Evolutionary conservation across 1,140 invertebrate species (phyloP).

Genomic region (Capitella teleta): DNA sequence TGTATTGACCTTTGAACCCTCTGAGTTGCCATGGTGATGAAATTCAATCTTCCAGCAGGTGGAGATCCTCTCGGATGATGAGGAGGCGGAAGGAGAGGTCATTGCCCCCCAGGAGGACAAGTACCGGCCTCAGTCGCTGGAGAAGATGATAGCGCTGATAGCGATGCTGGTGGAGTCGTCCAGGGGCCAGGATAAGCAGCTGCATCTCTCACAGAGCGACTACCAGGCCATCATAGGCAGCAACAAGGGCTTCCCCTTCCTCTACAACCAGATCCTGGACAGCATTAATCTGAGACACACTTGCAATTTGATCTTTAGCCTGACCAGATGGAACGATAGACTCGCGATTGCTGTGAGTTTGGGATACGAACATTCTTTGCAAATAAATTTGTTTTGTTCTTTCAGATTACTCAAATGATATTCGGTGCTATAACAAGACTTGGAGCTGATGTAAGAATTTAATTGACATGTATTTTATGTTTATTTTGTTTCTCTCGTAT

Average conservation of each 20-base stretch:
- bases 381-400: conserved; percentile 8
- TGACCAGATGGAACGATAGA: conserved; percentile 79
- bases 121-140: conserved; percentile 74
- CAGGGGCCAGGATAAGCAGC: conserved; percentile 56
- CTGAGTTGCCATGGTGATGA: not conserved
- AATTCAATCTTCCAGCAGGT: not conserved
- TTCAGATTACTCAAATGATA: conserved; percentile 67
- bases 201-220: conserved; percentile 67
- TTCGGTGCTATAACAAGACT: conserved; percentile 76
- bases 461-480: not conserved
- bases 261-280: conserved; percentile 88
- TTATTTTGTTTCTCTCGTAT: not conserved
- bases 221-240: conserved; percentile 70
- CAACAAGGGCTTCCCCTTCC: conserved; percentile 81
- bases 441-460: conserved; percentile 65
- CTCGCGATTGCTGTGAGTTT: conserved; percentile 55
- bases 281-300: conserved; percentile 84
- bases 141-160: conserved; percentile 88
- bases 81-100: conserved; percentile 61
- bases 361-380: not conserved
- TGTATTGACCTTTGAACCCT: conserved; percentile 16
- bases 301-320: conserved; percentile 76
- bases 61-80: conserved; percentile 52
- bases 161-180: conserved; percentile 78
- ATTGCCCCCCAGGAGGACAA: conserved; percentile 57